Percentiles rank a stretch among this genome's conserved stretches.
phyloP scores from a whole-genome alignment of 2,888 invertebrate species.

The Lasioglossum villosulum region DNA sequence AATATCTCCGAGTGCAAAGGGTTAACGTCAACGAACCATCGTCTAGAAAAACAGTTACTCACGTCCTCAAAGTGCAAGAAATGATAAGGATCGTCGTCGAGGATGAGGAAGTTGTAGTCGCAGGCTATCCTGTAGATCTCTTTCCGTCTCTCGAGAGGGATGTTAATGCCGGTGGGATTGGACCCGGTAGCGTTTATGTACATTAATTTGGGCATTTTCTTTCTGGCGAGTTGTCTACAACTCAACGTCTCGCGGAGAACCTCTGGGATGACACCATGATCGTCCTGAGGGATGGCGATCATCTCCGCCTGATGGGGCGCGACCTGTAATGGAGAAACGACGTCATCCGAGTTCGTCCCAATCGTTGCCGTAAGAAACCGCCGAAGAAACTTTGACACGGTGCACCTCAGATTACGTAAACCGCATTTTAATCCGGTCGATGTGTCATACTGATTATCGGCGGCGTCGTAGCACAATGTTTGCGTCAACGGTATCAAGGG shows the following conservation, averaged over 20 bases:
- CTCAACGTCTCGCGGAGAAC: conserved; percentile 87
- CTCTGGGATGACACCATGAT: conserved; percentile 88
- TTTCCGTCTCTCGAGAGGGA: conserved; percentile 88
- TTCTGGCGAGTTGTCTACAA: conserved; percentile 82
- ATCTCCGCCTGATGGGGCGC: conserved; percentile 89
- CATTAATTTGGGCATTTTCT: conserved; percentile 89
- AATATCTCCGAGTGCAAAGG: too few relatives aligned
- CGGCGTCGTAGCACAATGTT: background rate
- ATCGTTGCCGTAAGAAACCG: background rate
- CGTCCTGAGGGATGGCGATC: conserved; percentile 89
- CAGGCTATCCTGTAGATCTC: conserved; percentile 91
- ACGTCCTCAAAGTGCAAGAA: conserved; percentile 90
- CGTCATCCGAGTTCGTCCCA: background rate
- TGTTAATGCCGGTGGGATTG: conserved; percentile 91
- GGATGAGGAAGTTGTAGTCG: conserved; percentile 90
- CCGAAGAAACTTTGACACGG: background rate
- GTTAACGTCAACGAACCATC: background rate
- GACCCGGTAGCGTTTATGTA: conserved; percentile 91
- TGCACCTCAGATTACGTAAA: background rate
- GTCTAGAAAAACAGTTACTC: conserved; percentile 65
- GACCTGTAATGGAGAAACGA: conserved; percentile 85
- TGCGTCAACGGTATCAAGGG: background rate
- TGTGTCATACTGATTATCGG: background rate
- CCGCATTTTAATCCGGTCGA: background rate
- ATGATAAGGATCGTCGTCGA: conserved; percentile 94